Evolutionary conservation across 2,113 vertebrate species (phyloP).

Genomic region (Maccullochella peelii): DNA sequence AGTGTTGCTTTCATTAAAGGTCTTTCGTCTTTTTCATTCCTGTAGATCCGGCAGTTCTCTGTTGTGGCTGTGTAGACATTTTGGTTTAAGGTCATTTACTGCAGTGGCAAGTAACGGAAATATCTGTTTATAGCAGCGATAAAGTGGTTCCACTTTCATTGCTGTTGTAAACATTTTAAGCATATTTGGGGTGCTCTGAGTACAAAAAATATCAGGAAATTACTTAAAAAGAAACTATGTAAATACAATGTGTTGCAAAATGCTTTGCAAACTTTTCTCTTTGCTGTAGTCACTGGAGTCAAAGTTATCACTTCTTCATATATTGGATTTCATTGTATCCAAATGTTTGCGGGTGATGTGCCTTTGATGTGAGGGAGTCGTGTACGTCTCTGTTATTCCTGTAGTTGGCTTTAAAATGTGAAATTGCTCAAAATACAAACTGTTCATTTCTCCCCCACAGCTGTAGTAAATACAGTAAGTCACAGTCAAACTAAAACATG

Average conservation of each 20-base stretch:
- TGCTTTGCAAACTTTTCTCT: neutral
- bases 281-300: neutral
- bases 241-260: conserved; percentile 30
- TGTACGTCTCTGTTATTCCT: conserved; percentile 18
- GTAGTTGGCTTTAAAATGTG: conserved; percentile 43
- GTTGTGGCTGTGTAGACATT: conserved; percentile 10
- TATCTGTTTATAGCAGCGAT: conserved; percentile 69
- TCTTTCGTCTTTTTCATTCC: conserved; percentile 12
- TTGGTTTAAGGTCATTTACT: conserved; percentile 42
- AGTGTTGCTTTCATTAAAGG: conserved; percentile 36
- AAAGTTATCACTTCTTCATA: conserved; percentile 25
- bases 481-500: conserved; percentile 66
- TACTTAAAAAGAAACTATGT: conserved; percentile 16
- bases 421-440: conserved; percentile 58
- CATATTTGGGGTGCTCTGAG: conserved; percentile 22
- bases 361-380: conserved; percentile 33
- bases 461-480: conserved; percentile 72
- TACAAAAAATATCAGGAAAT: conserved; percentile 31
- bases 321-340: conserved; percentile 33
- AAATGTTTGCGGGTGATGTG: conserved; percentile 20
- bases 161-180: conserved; percentile 67
- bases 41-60: conserved; percentile 22
- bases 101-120: conserved; percentile 66
- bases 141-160: conserved; percentile 56
- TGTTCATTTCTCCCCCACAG: conserved; percentile 62